Evolutionary conservation across 2,888 invertebrate species (phyloP).

Genomic region (Vannuccia rotundouncinata): DNA sequence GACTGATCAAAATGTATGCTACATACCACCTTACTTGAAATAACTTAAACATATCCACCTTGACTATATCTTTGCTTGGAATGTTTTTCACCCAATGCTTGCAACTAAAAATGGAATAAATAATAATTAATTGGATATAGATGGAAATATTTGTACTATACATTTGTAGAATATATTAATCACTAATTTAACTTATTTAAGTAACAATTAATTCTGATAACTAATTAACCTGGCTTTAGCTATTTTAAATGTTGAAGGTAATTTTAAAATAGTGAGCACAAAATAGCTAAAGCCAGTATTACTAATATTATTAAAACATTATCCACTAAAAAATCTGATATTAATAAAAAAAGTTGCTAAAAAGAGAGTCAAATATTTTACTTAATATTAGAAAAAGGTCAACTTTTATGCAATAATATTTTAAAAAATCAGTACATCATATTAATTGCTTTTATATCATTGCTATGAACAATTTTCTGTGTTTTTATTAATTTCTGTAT

Average conservation of each 20-base stretch:
- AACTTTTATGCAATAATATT: too few species aligned
- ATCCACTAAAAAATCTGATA: too few species aligned
- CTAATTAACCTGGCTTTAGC: too few species aligned
- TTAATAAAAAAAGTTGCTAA: too few species aligned
- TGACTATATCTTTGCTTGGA: neutral
- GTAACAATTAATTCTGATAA: too few species aligned
- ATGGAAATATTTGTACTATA: neutral
- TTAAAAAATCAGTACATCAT: too few species aligned
- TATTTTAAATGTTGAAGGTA: too few species aligned
- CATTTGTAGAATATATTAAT: constrained; percentile 2
- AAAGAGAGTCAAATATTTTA: too few species aligned
- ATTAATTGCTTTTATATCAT: neutral
- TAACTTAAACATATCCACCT: constrained; percentile 9
- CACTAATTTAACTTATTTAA: constrained; percentile 1
- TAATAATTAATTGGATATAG: constrained; percentile 5
- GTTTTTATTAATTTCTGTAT: neutral
- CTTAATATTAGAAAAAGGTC: too few species aligned
- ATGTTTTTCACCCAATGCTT: constrained; percentile 8
- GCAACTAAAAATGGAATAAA: constrained; percentile 11
- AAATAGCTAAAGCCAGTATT: too few species aligned
- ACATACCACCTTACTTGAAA: constrained; percentile 7
- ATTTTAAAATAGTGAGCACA: too few species aligned
- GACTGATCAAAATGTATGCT: constrained; percentile 6
- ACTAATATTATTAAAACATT: too few species aligned
- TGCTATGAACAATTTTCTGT: neutral